Base-by-base conservation (phyloP, 2,113 vertebrate species). In the Semnopithecus entellus region DNA sequence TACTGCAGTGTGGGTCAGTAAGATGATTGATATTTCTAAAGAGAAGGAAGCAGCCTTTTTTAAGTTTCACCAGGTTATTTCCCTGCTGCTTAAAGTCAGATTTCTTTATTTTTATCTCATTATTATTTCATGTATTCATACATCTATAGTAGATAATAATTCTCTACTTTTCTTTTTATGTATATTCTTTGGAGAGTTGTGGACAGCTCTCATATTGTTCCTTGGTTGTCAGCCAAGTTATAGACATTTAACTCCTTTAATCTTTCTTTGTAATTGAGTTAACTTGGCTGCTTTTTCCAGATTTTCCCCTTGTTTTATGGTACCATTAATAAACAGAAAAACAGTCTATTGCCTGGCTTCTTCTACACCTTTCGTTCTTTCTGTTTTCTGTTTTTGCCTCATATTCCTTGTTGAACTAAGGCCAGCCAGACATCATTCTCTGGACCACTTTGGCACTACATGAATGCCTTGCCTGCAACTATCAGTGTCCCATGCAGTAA, bases 181-280 rank as follows among this genome's bases (percentile, higher is more conserved):
- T 90, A 92, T 97, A 94, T 96, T 91, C 78, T 95, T 97, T 93
- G 89, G 91, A 97, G 90, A 96, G 92, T 96, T 94, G 93, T 96
- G 93, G 96, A 97, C 93, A 97, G 89, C 90, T 97, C 72, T 96
- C 95, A 95, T 97, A 94, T 97, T 98, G 80, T 95, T 95, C 66
- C 59, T 98, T 97, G 96, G 92, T 97, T 96, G 90, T 95, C 90
- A 96, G 97, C 97, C 94, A 97, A 95, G 80, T 96, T 96, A 88
- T 75, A 95, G 80, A 94, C 95, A 96, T 96, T 97, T 92, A 98
- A 95, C 85, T 93, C 78, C 84, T 97, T 96, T 97, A 93, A 93
- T 97, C 90, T 97, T 98, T 91, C 90, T 90, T 96, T 97, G 90
- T 95, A 96, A 96, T 97, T 97, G 90, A 94, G 50, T 97, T 48